Base-by-base conservation (phyloP, 1,140 invertebrate species). In the Armadillidium nasatum region DNA sequence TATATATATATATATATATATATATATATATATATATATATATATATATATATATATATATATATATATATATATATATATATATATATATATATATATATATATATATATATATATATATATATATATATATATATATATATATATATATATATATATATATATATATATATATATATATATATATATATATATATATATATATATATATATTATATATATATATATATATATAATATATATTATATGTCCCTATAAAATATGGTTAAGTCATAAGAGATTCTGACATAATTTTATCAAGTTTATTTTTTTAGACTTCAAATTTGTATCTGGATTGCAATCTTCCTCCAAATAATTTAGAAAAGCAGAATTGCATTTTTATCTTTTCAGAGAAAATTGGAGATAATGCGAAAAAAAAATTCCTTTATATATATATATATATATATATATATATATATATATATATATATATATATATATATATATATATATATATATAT, bases 11-110 rank as follows among this genome's bases (percentile, higher is more conserved):
- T n/a, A n/a, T n/a, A n/a, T n/a, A n/a, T n/a, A n/a, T n/a, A n/a
- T n/a, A n/a, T n/a, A n/a, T n/a, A n/a, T n/a, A n/a, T n/a, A n/a
- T n/a, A n/a, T n/a, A n/a, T n/a, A n/a, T n/a, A n/a, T n/a, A n/a
- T n/a, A n/a, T n/a, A n/a, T 60, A 60, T 60, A 60, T 60, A 60
- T 60, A 60, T 60, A 60, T 60, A 60, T 60, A 60, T 60, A 60
- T 60, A 60, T 21, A 60, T 60, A 60, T 21, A 60, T 60, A 21
- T 21, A 60, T 21, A 60, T 21, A 60, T 21, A 60, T 21, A 60
- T 21, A 60, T 21, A 60, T 21, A 60, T 21, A 60, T 21, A 60
- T 21, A 60, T 21, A 60, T 21, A 60, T 21, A 60, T 21, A 60
- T 21, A 60, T 21, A 60, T 21, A 60, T 21, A 60, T 21, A 60